Base-by-base conservation (phyloP, 2,797 vertebrate species). In the Enteromius radiatus region DNA sequence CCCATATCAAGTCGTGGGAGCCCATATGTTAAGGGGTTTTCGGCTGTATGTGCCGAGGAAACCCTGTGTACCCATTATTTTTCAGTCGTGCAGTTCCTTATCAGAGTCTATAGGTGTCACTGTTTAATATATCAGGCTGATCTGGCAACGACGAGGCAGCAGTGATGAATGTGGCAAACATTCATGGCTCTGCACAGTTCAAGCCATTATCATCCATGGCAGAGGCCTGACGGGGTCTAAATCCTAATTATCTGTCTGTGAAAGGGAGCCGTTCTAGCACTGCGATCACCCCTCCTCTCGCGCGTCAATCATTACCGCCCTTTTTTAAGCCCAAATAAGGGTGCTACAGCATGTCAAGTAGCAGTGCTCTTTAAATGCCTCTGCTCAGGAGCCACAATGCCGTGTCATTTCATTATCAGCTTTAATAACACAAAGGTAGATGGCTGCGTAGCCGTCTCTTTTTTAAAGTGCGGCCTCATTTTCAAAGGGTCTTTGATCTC, bases 211-310 rank as follows among this genome's bases (percentile, higher is more conserved):
- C 68, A 75, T 79, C 80, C 80, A 84, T 82, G 81, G 81, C 69
- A 76, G 81, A 87, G 70, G 81, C 75, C 79, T 88, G 87, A 87
- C 71, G 76, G 43, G 74, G 76, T 85, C 75, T 84, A 86, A 82
- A 87, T 82, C 83, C 81, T 85, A 82, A 85, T 85, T 79, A 86
- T 80, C 82, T 77, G 83, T 56, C 65, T 86, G 80, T 83, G 81
- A 87, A 79, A 84, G 71, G 9, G 68, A 83, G 76, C 63, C 41
- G 82, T 80, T 86, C 76, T 43, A 33, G 63, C 63, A 83, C 81
- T 63, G 75, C 81, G 47, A 76, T 84, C 76, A 77, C 74, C 41
- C 64, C 73, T 75, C 74, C 81, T 81, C 81, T 68, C 68, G 82
- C 69, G 78, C 26, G 82, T 88, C 81, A 67, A 83, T 88, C 86